A percentile compares a stretch with the other conserved stretches of the same genome.
These are phyloP conservation scores for Pongo abelii DNA, from an alignment of 2,113 vertebrate species.

Conservation along the genomic window DNA sequence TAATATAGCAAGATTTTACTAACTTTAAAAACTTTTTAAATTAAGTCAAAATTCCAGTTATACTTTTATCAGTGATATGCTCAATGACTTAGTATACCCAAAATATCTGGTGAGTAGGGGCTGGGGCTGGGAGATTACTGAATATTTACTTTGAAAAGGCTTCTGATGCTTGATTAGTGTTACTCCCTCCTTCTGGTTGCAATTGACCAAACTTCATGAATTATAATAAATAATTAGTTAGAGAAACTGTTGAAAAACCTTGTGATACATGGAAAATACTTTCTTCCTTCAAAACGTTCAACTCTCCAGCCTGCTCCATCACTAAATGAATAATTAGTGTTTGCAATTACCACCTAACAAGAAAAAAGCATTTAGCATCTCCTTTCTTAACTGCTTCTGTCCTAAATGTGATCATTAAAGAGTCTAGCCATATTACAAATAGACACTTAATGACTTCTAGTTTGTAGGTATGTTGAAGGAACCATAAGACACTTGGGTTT, in stretches of 20 bases:
- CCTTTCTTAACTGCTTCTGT: not conserved
- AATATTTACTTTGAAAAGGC: not conserved
- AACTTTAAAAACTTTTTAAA: not conserved
- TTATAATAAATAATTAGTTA: not conserved
- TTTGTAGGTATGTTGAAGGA: not conserved
- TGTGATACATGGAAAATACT: not conserved
- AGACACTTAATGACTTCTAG: not conserved
- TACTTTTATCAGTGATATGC: not conserved
- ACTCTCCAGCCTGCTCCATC: not conserved
- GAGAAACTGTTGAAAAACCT: not conserved
- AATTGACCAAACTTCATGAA: not conserved
- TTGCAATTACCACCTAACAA: not conserved
- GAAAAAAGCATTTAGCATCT: not conserved
- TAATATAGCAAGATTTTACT: not conserved
- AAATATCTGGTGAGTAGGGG: not conserved
- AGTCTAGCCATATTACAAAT: not conserved
- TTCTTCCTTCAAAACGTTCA: not conserved
- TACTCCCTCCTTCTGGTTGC: not conserved
- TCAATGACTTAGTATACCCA: not conserved
- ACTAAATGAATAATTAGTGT: not conserved
- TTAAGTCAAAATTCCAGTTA: constrained; percentile 17
- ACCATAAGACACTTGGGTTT: not conserved
- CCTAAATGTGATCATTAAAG: not conserved
- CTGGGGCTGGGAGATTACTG: not conserved
- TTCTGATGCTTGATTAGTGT: not conserved